Base-by-base conservation (phyloP, 2,113 vertebrate species). In the Pangasianodon gigas region DNA sequence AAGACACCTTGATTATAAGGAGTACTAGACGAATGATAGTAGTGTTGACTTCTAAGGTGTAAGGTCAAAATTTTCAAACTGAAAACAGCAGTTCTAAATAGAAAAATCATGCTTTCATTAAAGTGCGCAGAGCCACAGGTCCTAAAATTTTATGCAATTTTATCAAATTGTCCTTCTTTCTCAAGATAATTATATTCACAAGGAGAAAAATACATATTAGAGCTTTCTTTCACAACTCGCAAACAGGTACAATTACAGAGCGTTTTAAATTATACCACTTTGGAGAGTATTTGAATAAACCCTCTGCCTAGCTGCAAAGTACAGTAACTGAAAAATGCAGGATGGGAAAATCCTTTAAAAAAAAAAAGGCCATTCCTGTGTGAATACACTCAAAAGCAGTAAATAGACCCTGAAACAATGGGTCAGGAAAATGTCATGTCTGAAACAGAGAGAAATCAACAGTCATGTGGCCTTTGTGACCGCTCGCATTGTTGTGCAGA, bases 191-290 rank as follows among this genome's bases (percentile, higher is more conserved):
- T 77, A 77, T 24, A 46, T 24, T 87, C 52, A 77, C 51, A 41
- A 11, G 56, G 6, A 52, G n/a, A 54, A 86, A 86, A 86, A 52
- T 37, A 3, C 7, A 54, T 29, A 37, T 51, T 74, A 51, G 10
- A 56, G 16, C 46, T 52, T 75, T 58, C 82, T 9, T 24, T 65
- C 75, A 44, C 86, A 87, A 81, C 26, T 9, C 29, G 7, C 81
- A 58, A 84, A 41, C 54, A 60, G 54, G 81, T 52, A 56, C 37
- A 91, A 85, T 85, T 86, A 91, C 44, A 91, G 79, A 88, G 54
- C 6, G 89, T 85, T 18, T 92, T 81, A 56, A 82, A 67, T 80
- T 32, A 84, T 84, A 67, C 51, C 46, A 60, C 32, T 24, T 41
- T 87, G 46, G 37, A 79, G 54, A 37, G 32, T 58, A 86, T 46